Base-by-base conservation (phyloP, 2,888 invertebrate species). In the Mesorhabditis belari region DNA sequence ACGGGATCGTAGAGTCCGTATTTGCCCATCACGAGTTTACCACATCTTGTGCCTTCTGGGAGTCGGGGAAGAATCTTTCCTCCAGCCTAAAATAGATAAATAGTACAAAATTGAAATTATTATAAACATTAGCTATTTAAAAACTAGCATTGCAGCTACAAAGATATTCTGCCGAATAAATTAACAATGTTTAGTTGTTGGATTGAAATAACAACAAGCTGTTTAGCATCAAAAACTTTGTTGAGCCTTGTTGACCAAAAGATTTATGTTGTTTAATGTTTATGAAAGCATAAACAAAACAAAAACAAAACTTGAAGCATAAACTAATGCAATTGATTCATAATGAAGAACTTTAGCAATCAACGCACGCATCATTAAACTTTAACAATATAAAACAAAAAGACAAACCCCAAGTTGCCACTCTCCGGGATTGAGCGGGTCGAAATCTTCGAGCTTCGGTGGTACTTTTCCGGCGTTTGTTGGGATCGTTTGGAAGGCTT, bases 41-140 rank as follows among this genome's bases (percentile, higher is more conserved):
- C 78, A 59, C 67, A 67, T 23, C 69, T 67, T 17, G 78, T 79
- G 60, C 78, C 78, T 57, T 77, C 78, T 50, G 78, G 78, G 19
- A 78, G 76, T 62, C 78, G 77, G 28, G 78, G 78, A 55, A 78
- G 71, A 57, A 78, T 75, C 62, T 78, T 78, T 57, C 78, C 78
- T 27, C 61, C 75, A 23, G 76, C 72, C 70, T 73, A 26, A 19
- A 63, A 49, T 12, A 17, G 1, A n/a, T n/a, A n/a, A n/a, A n/a
- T n/a, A n/a, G n/a, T n/a, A n/a, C n/a, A n/a, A n/a, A n/a, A 53
- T 53, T 2, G 2, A 23, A 51, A 19, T 19, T 17, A 17, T 23
- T 26, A 25, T 54, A 55, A 28, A 58, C 2, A 54, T 55, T 12
- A 60, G 29, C 26, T 5, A 19, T 21, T 12, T 29, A 27, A 60